These are phyloP conservation scores for Drosophila maculinotata DNA, from an alignment of 2,888 invertebrate genomes.

Conservation along the genomic window DNA sequence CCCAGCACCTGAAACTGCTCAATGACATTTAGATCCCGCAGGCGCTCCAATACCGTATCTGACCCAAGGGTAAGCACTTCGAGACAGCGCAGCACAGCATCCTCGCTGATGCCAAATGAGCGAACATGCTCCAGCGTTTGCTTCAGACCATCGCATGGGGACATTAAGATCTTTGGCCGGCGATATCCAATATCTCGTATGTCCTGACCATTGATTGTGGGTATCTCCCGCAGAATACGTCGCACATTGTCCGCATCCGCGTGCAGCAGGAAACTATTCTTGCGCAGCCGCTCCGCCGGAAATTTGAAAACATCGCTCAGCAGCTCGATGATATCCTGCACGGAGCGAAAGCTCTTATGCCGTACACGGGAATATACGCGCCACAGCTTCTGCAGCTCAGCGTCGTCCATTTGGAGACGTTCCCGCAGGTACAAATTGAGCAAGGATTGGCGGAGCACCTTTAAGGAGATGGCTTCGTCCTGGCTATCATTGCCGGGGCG, in stretches of 20 bases:
- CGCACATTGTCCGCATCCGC: constrained; percentile 87
- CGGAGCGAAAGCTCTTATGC: constrained; percentile 85
- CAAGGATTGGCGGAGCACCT: constrained; percentile 76
- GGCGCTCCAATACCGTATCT: constrained; percentile 87
- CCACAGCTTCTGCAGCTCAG: constrained; percentile 83
- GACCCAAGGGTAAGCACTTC: constrained; percentile 87
- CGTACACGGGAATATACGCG: constrained; percentile 82
- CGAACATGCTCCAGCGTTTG: constrained; percentile 87
- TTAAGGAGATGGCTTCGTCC: constrained; percentile 73
- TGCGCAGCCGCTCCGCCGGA: constrained; percentile 86
- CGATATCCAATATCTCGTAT: constrained; percentile 86
- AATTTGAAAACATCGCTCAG: constrained; percentile 87
- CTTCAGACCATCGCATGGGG: constrained; percentile 86
- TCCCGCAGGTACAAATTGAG: constrained; percentile 83
- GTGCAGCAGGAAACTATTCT: constrained; percentile 87
- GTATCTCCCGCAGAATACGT: constrained; percentile 86
- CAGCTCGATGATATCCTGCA: constrained; percentile 87
- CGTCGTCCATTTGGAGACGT: constrained; percentile 83
- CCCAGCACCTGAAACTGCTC: constrained; percentile 88
- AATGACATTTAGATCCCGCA: constrained; percentile 86
- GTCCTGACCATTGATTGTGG: constrained; percentile 86
- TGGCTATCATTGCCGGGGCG: constrained; percentile 24
- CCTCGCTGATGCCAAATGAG: constrained; percentile 87
- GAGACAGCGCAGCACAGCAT: constrained; percentile 86
- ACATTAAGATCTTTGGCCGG: constrained; percentile 88